Conservation (phyloP, 2,113 vertebrate genomes). For the Misgurnus mizolepis region DNA sequence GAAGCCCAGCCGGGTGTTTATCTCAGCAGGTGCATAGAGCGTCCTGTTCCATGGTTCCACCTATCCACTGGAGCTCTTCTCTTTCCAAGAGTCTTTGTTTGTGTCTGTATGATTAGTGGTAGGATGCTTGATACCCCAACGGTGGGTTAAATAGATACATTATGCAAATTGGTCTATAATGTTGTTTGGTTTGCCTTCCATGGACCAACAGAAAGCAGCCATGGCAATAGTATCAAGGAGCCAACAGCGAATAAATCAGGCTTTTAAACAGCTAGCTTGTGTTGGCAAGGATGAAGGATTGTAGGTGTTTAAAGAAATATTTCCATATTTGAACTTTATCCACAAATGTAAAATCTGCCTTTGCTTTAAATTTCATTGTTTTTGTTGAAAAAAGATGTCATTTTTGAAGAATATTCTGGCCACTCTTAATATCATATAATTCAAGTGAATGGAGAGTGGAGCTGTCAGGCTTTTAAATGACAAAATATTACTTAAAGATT, state of each 20-base stretch:
- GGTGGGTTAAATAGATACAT: constrained; percentile 24
- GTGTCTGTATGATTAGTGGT: background rate
- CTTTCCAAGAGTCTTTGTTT: background rate
- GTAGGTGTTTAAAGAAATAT: background rate
- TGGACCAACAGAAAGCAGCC: background rate
- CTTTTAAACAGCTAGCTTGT: background rate
- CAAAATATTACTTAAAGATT: too few relatives aligned
- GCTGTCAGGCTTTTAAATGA: too few relatives aligned
- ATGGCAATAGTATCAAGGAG: constrained; percentile 1
- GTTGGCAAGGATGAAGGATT: background rate
- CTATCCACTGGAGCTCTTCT: background rate
- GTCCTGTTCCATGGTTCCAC: too few relatives aligned
- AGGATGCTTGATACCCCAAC: constrained; percentile 8
- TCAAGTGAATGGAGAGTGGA: too few relatives aligned
- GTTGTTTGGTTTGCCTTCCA: constrained; percentile 21
- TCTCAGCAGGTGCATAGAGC: constrained; percentile 3
- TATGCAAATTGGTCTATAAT: constrained; percentile 21
- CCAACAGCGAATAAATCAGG: background rate
- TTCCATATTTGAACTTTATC: background rate
- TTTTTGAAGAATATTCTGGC: too few relatives aligned
- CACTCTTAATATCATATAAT: too few relatives aligned
- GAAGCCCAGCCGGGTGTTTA: constrained; percentile 9
- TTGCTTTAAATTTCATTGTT: too few relatives aligned
- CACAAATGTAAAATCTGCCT: too few relatives aligned
- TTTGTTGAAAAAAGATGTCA: too few relatives aligned